Percentiles rank a stretch among this genome's conserved stretches.
phyloP scores from a whole-genome alignment of 2,797 vertebrate species.

The Babyrousa celebensis region DNA sequence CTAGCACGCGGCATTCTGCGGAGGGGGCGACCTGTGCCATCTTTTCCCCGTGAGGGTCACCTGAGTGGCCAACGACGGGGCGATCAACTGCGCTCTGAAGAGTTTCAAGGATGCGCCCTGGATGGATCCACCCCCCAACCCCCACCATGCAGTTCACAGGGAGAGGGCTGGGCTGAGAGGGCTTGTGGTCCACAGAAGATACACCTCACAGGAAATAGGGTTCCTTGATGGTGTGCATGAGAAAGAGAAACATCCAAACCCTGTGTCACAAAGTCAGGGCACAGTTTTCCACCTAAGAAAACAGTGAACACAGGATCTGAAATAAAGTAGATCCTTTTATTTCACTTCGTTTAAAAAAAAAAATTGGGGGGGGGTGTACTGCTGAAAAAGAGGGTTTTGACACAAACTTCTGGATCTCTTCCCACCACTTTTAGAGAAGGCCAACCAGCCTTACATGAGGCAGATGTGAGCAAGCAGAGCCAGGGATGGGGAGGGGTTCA shows the following conservation, averaged over 20 bases:
- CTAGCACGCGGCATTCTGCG: background rate
- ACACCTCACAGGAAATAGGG: background rate
- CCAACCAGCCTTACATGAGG: constrained; percentile 62
- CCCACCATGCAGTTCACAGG: rapidly evolving
- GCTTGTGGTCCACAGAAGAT: too few relatives aligned
- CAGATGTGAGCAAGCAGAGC: background rate
- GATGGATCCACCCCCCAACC: too few relatives aligned
- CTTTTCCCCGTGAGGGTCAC: background rate
- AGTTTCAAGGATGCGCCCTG: background rate
- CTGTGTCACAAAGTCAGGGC: background rate
- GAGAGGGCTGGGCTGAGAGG: background rate
- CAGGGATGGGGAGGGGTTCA: background rate
- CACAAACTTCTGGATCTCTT: background rate
- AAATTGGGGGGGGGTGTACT: background rate
- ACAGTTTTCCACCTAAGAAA: constrained; percentile 7
- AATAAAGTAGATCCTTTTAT: constrained; percentile 37
- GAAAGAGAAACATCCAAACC: background rate
- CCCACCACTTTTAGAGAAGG: constrained; percentile 65
- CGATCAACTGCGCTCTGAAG: background rate
- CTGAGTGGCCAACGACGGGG: background rate
- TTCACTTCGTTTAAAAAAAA: background rate
- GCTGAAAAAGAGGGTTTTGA: constrained; percentile 17
- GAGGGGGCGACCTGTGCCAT: background rate
- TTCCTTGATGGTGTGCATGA: background rate
- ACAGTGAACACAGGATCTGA: background rate